These are phyloP conservation scores for Archivesica marissinica DNA, from an alignment of 1,140 invertebrate genomes.

Conservation along the genomic window DNA sequence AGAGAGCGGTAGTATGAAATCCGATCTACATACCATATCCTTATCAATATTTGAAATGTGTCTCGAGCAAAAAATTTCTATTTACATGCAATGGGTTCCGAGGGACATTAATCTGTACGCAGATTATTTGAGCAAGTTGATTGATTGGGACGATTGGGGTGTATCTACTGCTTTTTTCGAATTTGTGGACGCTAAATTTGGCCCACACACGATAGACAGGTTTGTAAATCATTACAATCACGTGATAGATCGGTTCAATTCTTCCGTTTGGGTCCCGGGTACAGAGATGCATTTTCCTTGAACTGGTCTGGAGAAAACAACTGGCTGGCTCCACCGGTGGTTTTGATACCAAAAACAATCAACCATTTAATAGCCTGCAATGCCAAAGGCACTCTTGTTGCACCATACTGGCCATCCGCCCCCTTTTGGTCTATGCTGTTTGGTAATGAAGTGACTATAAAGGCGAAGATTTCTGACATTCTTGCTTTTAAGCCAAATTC, in stretches of 20 bases:
- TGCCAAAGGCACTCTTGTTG: background rate
- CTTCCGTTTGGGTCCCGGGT: too few relatives aligned
- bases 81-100: background rate
- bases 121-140: background rate
- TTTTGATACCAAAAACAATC: background rate
- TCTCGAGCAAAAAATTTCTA: background rate
- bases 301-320: constrained; percentile 16
- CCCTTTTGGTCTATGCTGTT: constrained; percentile 26
- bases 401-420: background rate
- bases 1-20: background rate
- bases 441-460: too few relatives aligned
- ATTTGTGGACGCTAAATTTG: background rate
- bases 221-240: background rate
- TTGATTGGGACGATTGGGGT: background rate
- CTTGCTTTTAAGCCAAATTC: too few relatives aligned
- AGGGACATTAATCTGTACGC: background rate
- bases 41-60: background rate
- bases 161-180: background rate
- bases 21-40: background rate
- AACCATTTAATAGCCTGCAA: constrained; percentile 28
- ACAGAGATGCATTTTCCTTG: background rate
- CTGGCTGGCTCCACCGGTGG: constrained; percentile 42
- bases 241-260: background rate
- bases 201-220: too few relatives aligned
- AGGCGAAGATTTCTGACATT: too few relatives aligned